A percentile compares a stretch with the other conserved stretches of the same genome.
phyloP scores from a whole-genome alignment of 2,888 invertebrate genomes.

The Pandemis heparana region DNA sequence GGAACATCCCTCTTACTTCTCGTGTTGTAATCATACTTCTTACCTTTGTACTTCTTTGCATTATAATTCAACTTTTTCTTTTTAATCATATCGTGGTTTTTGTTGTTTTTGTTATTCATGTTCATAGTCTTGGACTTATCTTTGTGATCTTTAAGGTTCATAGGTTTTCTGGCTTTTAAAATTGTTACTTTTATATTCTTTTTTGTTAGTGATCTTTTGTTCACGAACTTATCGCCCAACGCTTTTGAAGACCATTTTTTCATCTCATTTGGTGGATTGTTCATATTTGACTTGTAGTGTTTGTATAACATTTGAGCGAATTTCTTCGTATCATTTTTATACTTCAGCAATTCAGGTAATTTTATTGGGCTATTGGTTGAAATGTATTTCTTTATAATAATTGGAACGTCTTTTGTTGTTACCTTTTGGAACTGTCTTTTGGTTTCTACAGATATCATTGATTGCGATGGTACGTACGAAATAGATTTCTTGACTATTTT shows the following conservation, averaged over 20 bases:
- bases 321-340: constrained; percentile 20
- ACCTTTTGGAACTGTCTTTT: neutral
- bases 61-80: neutral
- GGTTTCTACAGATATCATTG: constrained; percentile 20
- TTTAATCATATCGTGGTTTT: constrained; percentile 2
- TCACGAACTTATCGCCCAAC: constrained; percentile 1
- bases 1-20: constrained; percentile 18
- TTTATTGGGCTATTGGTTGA: constrained; percentile 32
- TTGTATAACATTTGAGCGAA: constrained; percentile 33
- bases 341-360: constrained; percentile 22
- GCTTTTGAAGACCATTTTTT: constrained; percentile 3
- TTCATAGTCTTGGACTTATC: neutral
- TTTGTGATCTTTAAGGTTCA: constrained; percentile 1
- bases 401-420: neutral
- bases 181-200: neutral
- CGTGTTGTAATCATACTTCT: neutral
- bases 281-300: constrained; percentile 7
- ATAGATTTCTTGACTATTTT: constrained; percentile 6
- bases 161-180: constrained; percentile 1
- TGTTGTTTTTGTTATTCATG: neutral
- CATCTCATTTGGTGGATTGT: neutral
- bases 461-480: neutral
- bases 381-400: constrained; percentile 29
- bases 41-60: constrained; percentile 4
- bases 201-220: neutral